Evolutionary conservation across 2,797 vertebrate species (phyloP), one percentile per base, ranked within the genome.

Genomic region (Labeo calbasu): DNA sequence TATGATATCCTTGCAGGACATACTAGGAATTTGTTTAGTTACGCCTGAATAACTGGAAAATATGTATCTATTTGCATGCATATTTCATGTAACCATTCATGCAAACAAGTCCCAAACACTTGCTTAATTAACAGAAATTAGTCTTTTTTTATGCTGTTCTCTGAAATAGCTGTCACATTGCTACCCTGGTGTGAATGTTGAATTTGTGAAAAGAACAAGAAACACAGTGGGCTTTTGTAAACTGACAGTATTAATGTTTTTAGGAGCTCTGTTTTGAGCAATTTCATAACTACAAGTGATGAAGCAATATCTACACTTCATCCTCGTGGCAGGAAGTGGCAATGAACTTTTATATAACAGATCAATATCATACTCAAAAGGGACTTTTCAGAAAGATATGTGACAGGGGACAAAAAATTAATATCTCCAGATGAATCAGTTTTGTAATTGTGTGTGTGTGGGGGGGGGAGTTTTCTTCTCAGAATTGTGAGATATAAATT

Each of bases 351-450:
- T 51, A 79, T 70, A 84, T 77, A 82, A 68, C 82, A 10, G 61
- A 87, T 88, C 86, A 48, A 86, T 88, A 76, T 6, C 17, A 82
- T 48, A 79, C 57, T 84, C 63, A 86, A 70, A 85, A 66, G 9
- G 28, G 40, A n/a, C 77, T 48, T 73, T 83, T 81, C 21, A 65
- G 65, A 59, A n/a, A 40, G 14, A 82, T 57, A n/a, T 43, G 66
- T 81, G 66, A 25, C 79, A 59, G 51, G 70, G 25, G 28, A 28
- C 1, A 12, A 84, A 63, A 43, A 77, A 21, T 14, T 61, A 46
- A 66, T 83, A 53, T 65, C 48, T 75, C n/a, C 23, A 14, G 51
- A 76, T 25, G 28, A 50, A 82, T 72, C 69, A 12, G 43, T 50
- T 73, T 40, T 73, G 23, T 32, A 65, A 65, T 32, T 65, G 61